phyloP scores from a whole-genome alignment of 2,888 invertebrate species.

The Drosophila fulvimacula region DNA sequence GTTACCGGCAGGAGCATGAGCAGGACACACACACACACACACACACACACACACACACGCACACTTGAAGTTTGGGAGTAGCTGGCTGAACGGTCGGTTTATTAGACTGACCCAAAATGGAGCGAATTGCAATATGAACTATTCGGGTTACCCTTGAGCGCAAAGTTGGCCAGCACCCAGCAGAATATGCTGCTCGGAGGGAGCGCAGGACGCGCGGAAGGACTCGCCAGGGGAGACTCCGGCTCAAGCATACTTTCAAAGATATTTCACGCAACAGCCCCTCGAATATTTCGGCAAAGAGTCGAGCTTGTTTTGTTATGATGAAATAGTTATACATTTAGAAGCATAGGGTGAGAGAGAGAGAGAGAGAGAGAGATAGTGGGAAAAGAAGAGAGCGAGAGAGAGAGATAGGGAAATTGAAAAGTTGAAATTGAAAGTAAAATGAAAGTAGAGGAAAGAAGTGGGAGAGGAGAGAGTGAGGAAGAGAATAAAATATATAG shows the following conservation, averaged over 20 bases:
- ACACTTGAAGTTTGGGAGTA: slow-evolving; percentile 15
- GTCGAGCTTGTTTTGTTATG: slow-evolving; percentile 6
- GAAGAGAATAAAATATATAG: not conserved
- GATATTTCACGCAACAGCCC: slow-evolving; percentile 34
- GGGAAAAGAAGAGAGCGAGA: no score
- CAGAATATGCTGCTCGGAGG: not conserved
- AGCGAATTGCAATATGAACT: slow-evolving; percentile 58
- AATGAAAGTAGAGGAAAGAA: no score
- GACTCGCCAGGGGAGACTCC: not conserved
- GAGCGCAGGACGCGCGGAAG: not conserved
- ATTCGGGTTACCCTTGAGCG: slow-evolving; percentile 58
- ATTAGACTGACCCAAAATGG: slow-evolving; percentile 82
- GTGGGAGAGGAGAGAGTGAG: not conserved
- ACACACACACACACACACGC: not conserved
- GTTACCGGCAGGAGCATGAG: slow-evolving; percentile 22
- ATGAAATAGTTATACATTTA: slow-evolving; percentile 21
- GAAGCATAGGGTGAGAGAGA: not conserved
- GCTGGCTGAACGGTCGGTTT: slow-evolving; percentile 60
- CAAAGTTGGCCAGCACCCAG: slow-evolving; percentile 18
- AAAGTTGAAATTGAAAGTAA: not conserved
- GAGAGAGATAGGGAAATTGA: not conserved
- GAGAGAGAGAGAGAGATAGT: not conserved
- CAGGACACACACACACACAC: slow-evolving; percentile 12
- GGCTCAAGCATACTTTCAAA: slow-evolving; percentile 18
- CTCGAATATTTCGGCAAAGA: slow-evolving; percentile 11